These are phyloP conservation scores for Pachypanchax playfairii DNA, from an alignment of 2,113 vertebrate species.

Conservation along the genomic window DNA sequence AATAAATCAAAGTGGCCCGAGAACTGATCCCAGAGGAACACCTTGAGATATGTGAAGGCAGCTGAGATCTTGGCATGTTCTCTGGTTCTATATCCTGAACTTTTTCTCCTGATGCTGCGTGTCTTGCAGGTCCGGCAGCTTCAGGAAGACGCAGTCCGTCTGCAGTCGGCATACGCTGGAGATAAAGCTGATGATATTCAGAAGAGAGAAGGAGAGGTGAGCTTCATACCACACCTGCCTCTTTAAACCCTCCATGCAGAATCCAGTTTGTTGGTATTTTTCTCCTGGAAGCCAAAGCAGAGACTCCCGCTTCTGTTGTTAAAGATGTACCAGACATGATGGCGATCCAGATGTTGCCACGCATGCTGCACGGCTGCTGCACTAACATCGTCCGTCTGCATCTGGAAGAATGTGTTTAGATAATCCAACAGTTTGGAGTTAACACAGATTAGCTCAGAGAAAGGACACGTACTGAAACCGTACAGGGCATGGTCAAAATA, in stretches of 20 bases:
- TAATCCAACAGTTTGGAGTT: background rate
- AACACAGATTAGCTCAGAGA: background rate
- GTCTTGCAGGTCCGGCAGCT: constrained; percentile 89
- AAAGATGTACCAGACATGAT: background rate
- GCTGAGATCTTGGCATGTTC: background rate
- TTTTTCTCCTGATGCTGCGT: background rate
- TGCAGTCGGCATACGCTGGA: constrained; percentile 96
- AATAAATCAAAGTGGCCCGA: too few species aligned
- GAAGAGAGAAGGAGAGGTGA: constrained; percentile 91
- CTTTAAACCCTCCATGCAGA: too few species aligned
- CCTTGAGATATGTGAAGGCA: background rate
- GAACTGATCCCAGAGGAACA: background rate
- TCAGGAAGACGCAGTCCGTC: constrained; percentile 93
- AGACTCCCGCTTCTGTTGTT: background rate
- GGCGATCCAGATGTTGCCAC: background rate
- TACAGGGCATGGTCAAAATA: constrained; percentile 67
- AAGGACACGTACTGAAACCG: background rate
- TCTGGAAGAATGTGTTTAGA: background rate
- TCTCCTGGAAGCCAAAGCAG: background rate
- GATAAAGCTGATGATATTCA: constrained; percentile 99
- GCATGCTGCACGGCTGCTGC: constrained; percentile 61
- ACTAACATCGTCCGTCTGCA: constrained; percentile 16
- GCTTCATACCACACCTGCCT: background rate
- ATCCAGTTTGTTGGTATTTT: background rate
- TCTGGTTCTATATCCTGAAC: too few species aligned